Base-by-base conservation (phyloP, 2,888 invertebrate genomes). In the Cosmia pyralina region DNA sequence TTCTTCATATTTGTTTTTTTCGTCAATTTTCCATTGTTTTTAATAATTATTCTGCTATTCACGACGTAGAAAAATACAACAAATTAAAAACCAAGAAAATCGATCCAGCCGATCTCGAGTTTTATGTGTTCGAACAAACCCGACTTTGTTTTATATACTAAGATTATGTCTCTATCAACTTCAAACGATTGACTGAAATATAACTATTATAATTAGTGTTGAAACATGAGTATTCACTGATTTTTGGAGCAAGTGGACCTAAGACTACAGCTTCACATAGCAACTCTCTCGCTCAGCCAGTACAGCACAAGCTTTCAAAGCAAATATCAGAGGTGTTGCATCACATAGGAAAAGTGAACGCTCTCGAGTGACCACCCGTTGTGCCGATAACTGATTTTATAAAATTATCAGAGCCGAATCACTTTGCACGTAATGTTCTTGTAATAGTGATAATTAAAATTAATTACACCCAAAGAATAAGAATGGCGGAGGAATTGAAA, bases 261-360 rank as follows among this genome's bases (percentile, higher is more conserved):
- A 57, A 55, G 2, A 46, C 11, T n/a, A 67, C 48, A 73, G 74
- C 55, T 28, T 50, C 11, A 48, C 4, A 22, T 64, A 72, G 59
- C 77, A 57, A 4, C 13, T 66, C 4, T n/a, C 3, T 75, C 67
- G 68, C 77, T 67, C n/a, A 48, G 7, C 15, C 17, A 64, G 62
- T 67, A 46, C 4, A 38, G 22, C 57, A 62, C 76, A 50, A n/a
- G 17, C 67, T n/a, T 68, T 34, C 19, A 59, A 53, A 53, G 69
- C 41, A 78, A 81, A 81, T 71, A 88, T 77, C 76, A 62, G 67
- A 71, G 66, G 34, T 69, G 75, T 88, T 88, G 82, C 88, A 83
- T 88, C 86, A 88, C 69, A 64, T 75, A 82, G 86, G 84, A 86
- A 87, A 86, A 87, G 88, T 85, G 88, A 88, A 87, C 69, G 83